Evolutionary conservation across 2,888 invertebrate species (phyloP).

Genomic region (Ormyrus rosae): DNA sequence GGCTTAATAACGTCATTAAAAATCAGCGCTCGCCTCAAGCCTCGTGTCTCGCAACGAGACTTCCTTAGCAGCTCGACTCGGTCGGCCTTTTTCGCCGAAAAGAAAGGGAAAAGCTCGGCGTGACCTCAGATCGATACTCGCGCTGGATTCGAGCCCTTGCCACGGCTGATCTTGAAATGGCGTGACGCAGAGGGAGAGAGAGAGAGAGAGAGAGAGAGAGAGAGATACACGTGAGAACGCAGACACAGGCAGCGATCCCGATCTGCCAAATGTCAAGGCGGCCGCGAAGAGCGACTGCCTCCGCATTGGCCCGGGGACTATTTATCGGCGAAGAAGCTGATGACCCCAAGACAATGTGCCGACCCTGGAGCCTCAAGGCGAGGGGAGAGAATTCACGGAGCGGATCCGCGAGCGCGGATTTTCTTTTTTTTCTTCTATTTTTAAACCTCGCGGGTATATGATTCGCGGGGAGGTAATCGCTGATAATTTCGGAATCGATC

Average conservation of each 20-base stretch:
- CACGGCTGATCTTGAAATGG: slow-evolving; percentile 36
- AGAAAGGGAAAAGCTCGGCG: too few species aligned
- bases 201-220: neutral
- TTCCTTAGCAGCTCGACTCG: neutral
- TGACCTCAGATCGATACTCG: too few species aligned
- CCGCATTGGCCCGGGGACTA: slow-evolving; percentile 16
- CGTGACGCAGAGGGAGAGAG: slow-evolving; percentile 30
- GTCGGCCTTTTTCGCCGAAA: too few species aligned
- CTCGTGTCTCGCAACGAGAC: too few species aligned
- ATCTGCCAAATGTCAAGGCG: slow-evolving; percentile 50
- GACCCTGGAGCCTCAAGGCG: too few species aligned
- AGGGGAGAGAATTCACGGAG: too few species aligned
- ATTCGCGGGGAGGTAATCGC: too few species aligned
- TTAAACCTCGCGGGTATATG: too few species aligned
- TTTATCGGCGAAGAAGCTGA: slow-evolving; percentile 14
- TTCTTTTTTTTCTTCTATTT: too few species aligned
- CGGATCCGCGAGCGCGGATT: neutral
- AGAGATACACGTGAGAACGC: neutral
- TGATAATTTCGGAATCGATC: too few species aligned
- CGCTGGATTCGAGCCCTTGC: neutral
- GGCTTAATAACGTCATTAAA: too few species aligned
- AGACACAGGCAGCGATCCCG: slow-evolving; percentile 25
- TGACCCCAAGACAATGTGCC: neutral
- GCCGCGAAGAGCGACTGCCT: slow-evolving; percentile 32
- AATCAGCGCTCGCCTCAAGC: too few species aligned